A percentile compares a stretch with the other conserved stretches of the same genome.
Evolutionary conservation across 2,888 invertebrate genomes (phyloP).

Genomic region (Phytoseiulus persimilis): DNA sequence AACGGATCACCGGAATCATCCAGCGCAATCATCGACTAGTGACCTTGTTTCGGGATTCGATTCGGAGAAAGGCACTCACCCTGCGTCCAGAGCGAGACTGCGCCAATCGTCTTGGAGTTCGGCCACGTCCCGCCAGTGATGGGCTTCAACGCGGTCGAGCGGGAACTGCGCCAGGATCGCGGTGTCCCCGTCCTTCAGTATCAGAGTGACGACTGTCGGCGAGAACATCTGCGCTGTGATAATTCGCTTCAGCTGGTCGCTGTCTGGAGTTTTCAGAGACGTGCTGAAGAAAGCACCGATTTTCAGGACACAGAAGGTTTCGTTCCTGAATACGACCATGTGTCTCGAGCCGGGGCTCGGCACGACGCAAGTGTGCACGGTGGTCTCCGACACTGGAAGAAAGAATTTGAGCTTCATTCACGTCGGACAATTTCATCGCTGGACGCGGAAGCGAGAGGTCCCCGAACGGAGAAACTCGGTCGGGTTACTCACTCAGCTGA

Average conservation of each 20-base stretch:
- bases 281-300: constrained; percentile 29
- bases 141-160: not conserved
- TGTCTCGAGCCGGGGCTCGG: not conserved
- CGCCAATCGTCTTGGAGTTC: constrained; percentile 8
- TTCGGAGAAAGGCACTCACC: no score
- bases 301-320: constrained; percentile 22
- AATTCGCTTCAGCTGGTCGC: not conserved
- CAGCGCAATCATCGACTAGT: no score
- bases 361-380: constrained; percentile 8
- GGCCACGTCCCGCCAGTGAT: not conserved
- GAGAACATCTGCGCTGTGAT: constrained; percentile 16
- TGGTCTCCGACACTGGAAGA: not conserved
- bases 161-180: constrained; percentile 18
- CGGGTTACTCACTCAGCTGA: constrained; percentile 11
- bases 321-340: constrained; percentile 16
- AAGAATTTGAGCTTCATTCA: not conserved
- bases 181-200: not conserved
- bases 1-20: no score
- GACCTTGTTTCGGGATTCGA: no score
- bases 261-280: not conserved
- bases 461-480: not conserved
- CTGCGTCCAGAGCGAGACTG: not conserved
- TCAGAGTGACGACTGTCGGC: not conserved
- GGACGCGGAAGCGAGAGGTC: no score
- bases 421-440: no score